A percentile compares a stretch with the other conserved stretches of the same genome.
Evolutionary conservation across 2,113 vertebrate species (phyloP).

Genomic region (Xiphophorus maculatus): DNA sequence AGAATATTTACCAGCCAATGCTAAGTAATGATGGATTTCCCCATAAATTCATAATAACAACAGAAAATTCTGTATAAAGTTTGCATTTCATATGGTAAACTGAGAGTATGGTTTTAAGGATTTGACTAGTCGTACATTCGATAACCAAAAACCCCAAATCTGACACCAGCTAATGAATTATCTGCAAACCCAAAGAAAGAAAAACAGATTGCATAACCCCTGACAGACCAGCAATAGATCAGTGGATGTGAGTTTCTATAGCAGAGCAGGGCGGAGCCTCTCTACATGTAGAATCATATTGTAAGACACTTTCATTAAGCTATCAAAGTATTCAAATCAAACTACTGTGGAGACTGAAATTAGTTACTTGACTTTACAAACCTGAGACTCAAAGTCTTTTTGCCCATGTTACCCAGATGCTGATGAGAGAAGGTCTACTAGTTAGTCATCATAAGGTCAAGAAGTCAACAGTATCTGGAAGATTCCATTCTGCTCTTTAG

Average conservation of each 20-base stretch:
- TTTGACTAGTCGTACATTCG: conserved; percentile 1
- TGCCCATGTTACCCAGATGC: neutral
- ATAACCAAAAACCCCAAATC: conserved; percentile 1
- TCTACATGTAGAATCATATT: no score
- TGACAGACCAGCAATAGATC: neutral
- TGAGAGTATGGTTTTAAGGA: neutral
- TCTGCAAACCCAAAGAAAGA: conserved; percentile 5
- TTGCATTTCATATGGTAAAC: neutral
- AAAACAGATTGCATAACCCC: conserved; percentile 13
- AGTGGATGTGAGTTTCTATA: neutral
- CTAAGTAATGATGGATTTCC: neutral
- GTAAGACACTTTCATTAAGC: no score
- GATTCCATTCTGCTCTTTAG: neutral
- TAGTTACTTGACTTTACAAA: no score
- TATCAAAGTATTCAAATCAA: no score
- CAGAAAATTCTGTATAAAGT: neutral
- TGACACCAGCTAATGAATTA: conserved; percentile 4
- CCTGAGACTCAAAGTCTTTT: neutral
- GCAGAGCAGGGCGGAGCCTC: no score
- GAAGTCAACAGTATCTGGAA: neutral
- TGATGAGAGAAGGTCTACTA: neutral
- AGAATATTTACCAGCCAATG: neutral
- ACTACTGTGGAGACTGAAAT: no score
- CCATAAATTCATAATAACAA: neutral
- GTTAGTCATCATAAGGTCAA: neutral